A percentile compares a stretch with the other conserved stretches of the same genome.
phyloP scores from a whole-genome alignment of 2,113 vertebrate genomes.

The Pterocles gutturalis region DNA sequence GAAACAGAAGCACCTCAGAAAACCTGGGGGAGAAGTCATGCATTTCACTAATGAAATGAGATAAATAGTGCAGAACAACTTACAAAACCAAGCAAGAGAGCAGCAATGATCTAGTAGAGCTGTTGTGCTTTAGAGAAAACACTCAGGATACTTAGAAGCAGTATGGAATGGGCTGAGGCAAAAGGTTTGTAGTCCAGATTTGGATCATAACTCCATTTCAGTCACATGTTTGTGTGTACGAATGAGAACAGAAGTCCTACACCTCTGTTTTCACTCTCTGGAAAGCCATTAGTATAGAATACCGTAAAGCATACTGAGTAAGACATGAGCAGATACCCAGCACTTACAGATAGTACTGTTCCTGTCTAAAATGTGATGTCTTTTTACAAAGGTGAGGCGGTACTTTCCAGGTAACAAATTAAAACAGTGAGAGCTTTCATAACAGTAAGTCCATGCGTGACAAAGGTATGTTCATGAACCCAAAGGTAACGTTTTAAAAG shows the following conservation, averaged over 20 bases:
- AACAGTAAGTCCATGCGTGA: background rate
- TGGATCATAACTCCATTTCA: background rate
- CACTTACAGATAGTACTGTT: background rate
- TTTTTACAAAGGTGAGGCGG: background rate
- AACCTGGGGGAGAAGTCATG: background rate
- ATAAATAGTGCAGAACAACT: background rate
- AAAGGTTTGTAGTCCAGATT: background rate
- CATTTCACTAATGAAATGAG: background rate
- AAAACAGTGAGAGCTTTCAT: background rate
- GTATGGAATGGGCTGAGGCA: background rate
- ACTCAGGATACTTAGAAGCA: background rate
- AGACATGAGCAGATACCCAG: background rate
- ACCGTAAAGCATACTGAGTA: background rate
- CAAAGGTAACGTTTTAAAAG: background rate
- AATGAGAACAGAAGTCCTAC: background rate
- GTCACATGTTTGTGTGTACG: background rate
- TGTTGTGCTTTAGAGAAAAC: background rate
- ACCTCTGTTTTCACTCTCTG: background rate
- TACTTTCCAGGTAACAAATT: background rate
- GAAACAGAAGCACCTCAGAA: background rate
- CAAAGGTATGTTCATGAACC: background rate
- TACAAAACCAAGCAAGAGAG: background rate
- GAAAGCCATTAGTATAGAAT: background rate
- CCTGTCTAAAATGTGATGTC: background rate
- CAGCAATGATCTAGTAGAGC: background rate